Conservation (phyloP, 1,140 invertebrate species). For the Oncopeltus fasciatus region DNA sequence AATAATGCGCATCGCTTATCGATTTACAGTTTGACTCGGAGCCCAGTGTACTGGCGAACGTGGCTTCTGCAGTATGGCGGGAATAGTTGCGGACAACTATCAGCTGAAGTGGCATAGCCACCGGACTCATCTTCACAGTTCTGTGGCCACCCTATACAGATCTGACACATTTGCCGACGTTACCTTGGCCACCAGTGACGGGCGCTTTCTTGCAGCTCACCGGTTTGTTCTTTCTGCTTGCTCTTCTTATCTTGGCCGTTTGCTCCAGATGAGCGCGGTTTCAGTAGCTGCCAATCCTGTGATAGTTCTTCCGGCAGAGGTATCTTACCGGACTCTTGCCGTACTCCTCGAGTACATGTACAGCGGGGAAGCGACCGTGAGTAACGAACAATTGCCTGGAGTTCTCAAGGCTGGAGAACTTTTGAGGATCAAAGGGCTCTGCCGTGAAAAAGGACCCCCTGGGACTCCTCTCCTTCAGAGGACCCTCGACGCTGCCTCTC, state of each 20-base stretch:
- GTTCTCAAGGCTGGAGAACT: constrained; percentile 65
- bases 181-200: constrained; percentile 62
- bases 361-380: constrained; percentile 68
- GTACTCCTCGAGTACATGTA: constrained; percentile 78
- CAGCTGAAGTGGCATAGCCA: constrained; percentile 77
- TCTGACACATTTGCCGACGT: constrained; percentile 74
- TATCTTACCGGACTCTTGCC: constrained; percentile 59
- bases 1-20: constrained; percentile 25
- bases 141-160: constrained; percentile 58
- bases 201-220: constrained; percentile 67
- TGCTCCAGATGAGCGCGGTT: constrained; percentile 36
- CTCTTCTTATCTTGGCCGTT: constrained; percentile 42
- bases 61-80: constrained; percentile 8
- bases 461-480: neutral
- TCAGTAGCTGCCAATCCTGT: constrained; percentile 41
- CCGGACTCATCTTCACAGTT: constrained; percentile 59
- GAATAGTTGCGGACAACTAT: constrained; percentile 49
- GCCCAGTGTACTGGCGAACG: neutral
- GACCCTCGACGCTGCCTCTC: neutral
- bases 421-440: constrained; percentile 42
- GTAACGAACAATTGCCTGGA: constrained; percentile 62
- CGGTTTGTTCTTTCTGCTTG: constrained; percentile 74
- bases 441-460: constrained; percentile 10
- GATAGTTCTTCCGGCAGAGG: constrained; percentile 64
- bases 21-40: constrained; percentile 21